Evolutionary conservation across 2,888 invertebrate species (phyloP), one percentile per base, ranked within the genome.

Genomic region (Agonopterix subpropinquella): DNA sequence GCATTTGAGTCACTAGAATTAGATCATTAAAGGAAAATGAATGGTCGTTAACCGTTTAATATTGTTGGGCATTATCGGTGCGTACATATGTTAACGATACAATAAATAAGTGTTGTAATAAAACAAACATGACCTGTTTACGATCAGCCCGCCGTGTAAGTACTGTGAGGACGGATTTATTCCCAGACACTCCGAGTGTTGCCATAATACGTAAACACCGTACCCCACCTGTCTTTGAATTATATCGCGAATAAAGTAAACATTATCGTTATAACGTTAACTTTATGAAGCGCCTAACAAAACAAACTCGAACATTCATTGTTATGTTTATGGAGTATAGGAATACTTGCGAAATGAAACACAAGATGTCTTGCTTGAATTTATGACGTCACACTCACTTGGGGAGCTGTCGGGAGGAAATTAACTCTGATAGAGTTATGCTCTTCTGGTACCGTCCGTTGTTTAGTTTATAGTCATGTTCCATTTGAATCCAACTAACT

Each of bases 71-170:
- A 62, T 62, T 67, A 65, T 59, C 53, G 43, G 43, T 47, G 50
- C n/a, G 18, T 47, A 44, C 48, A 47, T 55, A 58, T 56, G 68
- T 73, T 68, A 69, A 66, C 71, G 62, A 64, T 63, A 64, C 56
- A 55, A 56, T 61, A 65, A 70, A 68, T 65, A 64, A 62, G 59
- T 65, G 62, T 60, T 59, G 61, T 62, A 64, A 63, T 60, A 73
- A 79, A 73, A 79, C 70, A 82, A 80, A 82, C 77, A 76, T 55
- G 58, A 58, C 60, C 62, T 64, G 67, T 70, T 75, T 74, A 71
- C 67, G 62, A 67, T 64, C 62, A 56, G 55, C 57, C 57, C 53
- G 52, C 61, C 60, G 56, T 62, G 61, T 47, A 54, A 73, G 71
- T 65, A 59, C 57, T 47, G 57, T 54, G 77, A 65, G 59, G 76